phyloP scores from a whole-genome alignment of 2,888 invertebrate species.

The Amphipoea lucens region DNA sequence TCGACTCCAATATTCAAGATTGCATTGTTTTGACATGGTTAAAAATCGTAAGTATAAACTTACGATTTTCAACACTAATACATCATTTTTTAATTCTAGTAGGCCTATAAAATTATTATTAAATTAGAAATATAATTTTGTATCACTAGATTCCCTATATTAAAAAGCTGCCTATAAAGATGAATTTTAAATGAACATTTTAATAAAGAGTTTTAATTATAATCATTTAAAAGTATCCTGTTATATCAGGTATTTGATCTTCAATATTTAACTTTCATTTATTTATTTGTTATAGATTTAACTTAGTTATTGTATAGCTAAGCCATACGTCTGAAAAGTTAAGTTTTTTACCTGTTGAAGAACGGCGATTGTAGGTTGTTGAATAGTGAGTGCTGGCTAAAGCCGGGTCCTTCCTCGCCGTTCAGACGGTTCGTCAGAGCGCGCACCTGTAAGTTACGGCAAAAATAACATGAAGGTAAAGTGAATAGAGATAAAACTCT shows the following conservation, averaged over 20 bases:
- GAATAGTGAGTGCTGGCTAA: constrained; percentile 88
- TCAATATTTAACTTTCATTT: constrained; percentile 13
- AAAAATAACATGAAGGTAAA: neutral
- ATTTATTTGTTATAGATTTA: constrained; percentile 32
- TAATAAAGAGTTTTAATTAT: neutral
- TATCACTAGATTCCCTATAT: neutral
- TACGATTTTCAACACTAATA: neutral
- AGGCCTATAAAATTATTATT: neutral
- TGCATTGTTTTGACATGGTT: neutral
- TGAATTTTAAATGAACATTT: constrained; percentile 9
- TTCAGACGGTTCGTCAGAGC: constrained; percentile 96
- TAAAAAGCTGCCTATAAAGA: constrained; percentile 7
- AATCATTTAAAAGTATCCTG: constrained; percentile 35
- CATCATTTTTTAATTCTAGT: neutral
- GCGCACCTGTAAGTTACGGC: constrained; percentile 91
- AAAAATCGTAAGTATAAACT: neutral
- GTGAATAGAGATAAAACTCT: neutral
- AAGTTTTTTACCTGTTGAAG: constrained; percentile 85
- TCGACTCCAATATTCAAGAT: constrained; percentile 8
- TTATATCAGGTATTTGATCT: constrained; percentile 36
- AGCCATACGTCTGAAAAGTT: constrained; percentile 41
- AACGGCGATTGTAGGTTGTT: constrained; percentile 89
- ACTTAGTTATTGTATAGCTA: constrained; percentile 31
- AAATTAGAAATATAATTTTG: neutral
- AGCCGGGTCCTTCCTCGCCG: constrained; percentile 93